phyloP scores from a whole-genome alignment of 1,140 invertebrate species.

The Aphelenchoides fujianensis region DNA sequence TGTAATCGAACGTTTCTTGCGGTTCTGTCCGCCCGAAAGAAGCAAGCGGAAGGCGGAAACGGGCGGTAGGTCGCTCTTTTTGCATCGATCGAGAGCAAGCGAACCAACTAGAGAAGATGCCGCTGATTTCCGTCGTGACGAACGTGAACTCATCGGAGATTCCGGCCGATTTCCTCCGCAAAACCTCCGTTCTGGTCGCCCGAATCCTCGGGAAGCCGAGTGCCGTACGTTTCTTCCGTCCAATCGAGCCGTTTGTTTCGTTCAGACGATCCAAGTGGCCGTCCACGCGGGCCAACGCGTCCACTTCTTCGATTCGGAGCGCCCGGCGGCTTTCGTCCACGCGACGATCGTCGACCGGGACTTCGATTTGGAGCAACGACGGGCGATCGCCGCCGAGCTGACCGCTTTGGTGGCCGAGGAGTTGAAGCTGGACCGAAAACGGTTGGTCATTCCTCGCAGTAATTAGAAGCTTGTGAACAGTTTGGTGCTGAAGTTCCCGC shows the following conservation, averaged over 20 bases:
- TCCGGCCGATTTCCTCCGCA: not conserved
- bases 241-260: not conserved
- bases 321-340: not conserved
- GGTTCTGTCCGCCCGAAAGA: no score
- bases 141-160: not conserved
- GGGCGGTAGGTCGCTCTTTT: no score
- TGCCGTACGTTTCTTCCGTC: not conserved
- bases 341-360: not conserved
- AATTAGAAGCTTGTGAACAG: not conserved
- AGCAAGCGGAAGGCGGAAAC: no score
- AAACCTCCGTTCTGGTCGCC: not conserved
- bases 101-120: no score
- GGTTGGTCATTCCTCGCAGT: not conserved
- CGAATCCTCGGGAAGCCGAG: not conserved
- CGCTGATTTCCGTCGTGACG: not conserved
- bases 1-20: no score
- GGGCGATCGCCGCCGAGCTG: not conserved
- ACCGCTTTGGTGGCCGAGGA: not conserved
- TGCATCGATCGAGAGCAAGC: no score
- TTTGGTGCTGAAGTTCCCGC: not conserved
- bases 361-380: not conserved
- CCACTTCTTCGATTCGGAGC: not conserved
- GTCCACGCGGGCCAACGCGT: constrained; percentile 4
- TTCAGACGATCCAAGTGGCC: not conserved
- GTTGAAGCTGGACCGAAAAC: not conserved